Conservation (phyloP, 2,113 vertebrate species). For the Aspiorhynchus laticeps region DNA sequence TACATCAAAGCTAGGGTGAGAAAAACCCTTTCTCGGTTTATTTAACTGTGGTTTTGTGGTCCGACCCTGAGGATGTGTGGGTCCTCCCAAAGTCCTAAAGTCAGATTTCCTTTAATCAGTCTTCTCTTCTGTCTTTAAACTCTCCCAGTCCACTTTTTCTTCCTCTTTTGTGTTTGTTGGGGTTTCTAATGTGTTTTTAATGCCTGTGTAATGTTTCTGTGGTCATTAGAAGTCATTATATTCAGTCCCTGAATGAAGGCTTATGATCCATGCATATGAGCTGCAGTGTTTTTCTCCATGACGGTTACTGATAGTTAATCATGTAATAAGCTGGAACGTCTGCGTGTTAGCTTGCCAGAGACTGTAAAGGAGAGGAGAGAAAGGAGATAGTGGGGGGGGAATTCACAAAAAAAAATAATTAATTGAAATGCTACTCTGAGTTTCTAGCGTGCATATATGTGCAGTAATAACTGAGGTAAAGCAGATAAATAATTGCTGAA, state of each 20-base stretch:
- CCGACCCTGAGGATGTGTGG: background rate
- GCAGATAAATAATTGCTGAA: background rate
- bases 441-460: background rate
- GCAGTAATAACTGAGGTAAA: background rate
- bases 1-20: background rate
- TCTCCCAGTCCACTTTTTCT: background rate
- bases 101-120: background rate
- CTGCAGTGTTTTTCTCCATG: background rate
- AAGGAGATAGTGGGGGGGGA: conserved; percentile 39
- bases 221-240: conserved; percentile 22
- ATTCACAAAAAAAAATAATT: background rate
- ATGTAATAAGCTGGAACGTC: conserved; percentile 18
- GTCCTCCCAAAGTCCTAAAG: background rate
- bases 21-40: conserved; percentile 8
- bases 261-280: conserved; percentile 4
- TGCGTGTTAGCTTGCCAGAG: background rate
- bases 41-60: conserved; percentile 8
- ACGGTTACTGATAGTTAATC: conserved; percentile 1
- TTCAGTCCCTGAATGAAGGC: background rate
- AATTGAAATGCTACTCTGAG: background rate
- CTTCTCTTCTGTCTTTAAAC: background rate
- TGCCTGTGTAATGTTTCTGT: background rate
- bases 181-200: conserved; percentile 24
- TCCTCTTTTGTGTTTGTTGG: background rate
- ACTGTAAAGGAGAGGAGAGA: background rate